Percentiles rank a stretch among this genome's conserved stretches.
phyloP scores from a whole-genome alignment of 2,113 vertebrate genomes.

The Corvus moneduloides region DNA sequence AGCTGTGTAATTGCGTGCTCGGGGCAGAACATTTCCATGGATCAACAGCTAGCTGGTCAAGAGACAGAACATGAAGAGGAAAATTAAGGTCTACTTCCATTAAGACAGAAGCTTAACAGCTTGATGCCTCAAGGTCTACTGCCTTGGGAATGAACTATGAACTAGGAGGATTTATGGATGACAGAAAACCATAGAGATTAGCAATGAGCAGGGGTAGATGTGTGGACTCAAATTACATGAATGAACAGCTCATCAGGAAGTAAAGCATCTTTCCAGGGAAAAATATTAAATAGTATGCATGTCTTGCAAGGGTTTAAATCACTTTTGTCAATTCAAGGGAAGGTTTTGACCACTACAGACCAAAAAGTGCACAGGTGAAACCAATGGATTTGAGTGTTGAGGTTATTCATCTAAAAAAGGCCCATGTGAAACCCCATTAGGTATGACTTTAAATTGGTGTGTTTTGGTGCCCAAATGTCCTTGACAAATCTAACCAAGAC shows the following conservation, averaged over 20 bases:
- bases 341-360: neutral
- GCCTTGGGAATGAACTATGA: neutral
- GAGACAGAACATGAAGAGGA: neutral
- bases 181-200: neutral
- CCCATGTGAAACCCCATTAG: neutral
- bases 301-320: neutral
- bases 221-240: neutral
- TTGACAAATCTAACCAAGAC: neutral
- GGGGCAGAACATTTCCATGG: neutral
- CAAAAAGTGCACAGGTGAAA: neutral
- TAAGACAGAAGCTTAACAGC: neutral
- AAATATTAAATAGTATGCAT: neutral
- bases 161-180: neutral
- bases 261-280: neutral
- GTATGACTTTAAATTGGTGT: neutral
- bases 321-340: neutral
- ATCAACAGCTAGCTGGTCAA: neutral
- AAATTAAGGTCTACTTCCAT: neutral
- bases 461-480: neutral
- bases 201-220: neutral
- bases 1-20: neutral
- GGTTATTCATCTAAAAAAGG: neutral
- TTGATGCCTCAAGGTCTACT: neutral
- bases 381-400: neutral
- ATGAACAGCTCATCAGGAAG: neutral